Evolutionary conservation across 2,797 vertebrate species (phyloP).

Genomic region (Ctenopoma kingsleyae): DNA sequence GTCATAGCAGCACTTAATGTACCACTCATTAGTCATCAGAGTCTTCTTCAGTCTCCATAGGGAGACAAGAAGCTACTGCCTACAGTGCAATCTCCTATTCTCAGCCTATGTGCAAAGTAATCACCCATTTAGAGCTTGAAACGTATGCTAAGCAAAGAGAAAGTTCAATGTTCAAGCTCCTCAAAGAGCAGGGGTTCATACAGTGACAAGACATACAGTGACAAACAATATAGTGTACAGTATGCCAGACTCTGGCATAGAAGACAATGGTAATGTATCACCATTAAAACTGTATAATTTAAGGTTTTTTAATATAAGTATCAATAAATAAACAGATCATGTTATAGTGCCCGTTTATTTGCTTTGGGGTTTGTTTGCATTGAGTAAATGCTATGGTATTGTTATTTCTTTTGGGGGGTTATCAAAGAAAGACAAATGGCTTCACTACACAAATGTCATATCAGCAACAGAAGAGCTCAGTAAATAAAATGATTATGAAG

Average conservation of each 20-base stretch:
- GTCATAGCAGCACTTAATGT: constrained; percentile 73
- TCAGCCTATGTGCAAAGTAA: constrained; percentile 50
- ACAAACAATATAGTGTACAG: no score
- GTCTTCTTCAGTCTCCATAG: constrained; percentile 56
- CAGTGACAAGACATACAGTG: not conserved
- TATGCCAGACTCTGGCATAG: no score
- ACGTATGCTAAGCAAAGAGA: constrained; percentile 59
- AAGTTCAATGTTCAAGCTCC: constrained; percentile 31
- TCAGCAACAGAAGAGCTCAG: no score
- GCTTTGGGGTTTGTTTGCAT: no score
- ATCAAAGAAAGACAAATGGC: not conserved
- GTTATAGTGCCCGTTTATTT: not conserved
- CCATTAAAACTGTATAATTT: constrained; percentile 1
- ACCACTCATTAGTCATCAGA: constrained; percentile 73
- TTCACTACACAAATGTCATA: no score
- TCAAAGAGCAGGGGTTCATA: not conserved
- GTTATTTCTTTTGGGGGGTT: not conserved
- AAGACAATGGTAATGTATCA: not conserved
- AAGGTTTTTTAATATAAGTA: not conserved
- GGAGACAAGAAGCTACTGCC: constrained; percentile 58
- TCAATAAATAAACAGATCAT: not conserved
- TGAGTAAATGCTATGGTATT: no score
- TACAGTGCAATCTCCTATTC: constrained; percentile 52
- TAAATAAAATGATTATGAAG: no score
- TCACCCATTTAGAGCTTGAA: constrained; percentile 56